phyloP scores from a whole-genome alignment of 2,797 vertebrate species.

The Sphenopsis melanotis region DNA sequence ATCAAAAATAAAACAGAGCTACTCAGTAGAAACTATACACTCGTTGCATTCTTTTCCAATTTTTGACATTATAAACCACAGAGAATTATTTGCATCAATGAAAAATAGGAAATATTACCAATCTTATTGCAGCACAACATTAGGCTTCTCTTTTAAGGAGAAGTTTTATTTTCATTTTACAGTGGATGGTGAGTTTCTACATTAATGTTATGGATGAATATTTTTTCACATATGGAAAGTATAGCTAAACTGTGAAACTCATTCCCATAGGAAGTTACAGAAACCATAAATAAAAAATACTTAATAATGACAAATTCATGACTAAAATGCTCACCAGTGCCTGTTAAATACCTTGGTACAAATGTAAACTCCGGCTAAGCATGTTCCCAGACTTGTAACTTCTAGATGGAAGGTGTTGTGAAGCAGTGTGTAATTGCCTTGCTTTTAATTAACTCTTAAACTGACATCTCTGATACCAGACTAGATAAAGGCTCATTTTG shows the following conservation, averaged over 20 bases:
- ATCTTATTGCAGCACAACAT: background rate
- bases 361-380: background rate
- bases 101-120: background rate
- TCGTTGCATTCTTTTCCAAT: background rate
- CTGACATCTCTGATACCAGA: background rate
- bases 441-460: background rate
- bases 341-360: background rate
- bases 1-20: background rate
- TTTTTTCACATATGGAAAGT: background rate
- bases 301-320: background rate
- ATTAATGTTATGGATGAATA: background rate
- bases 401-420: background rate
- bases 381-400: background rate
- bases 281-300: background rate
- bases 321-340: background rate
- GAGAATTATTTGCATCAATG: background rate
- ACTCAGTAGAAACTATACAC: background rate
- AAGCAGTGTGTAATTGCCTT: background rate
- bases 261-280: background rate
- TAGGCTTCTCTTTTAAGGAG: background rate
- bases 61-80: background rate
- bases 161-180: background rate
- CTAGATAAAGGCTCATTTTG: background rate
- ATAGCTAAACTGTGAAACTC: background rate
- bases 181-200: background rate